Base-by-base conservation (phyloP, 2,888 invertebrate species). In the Noctua janthe region DNA sequence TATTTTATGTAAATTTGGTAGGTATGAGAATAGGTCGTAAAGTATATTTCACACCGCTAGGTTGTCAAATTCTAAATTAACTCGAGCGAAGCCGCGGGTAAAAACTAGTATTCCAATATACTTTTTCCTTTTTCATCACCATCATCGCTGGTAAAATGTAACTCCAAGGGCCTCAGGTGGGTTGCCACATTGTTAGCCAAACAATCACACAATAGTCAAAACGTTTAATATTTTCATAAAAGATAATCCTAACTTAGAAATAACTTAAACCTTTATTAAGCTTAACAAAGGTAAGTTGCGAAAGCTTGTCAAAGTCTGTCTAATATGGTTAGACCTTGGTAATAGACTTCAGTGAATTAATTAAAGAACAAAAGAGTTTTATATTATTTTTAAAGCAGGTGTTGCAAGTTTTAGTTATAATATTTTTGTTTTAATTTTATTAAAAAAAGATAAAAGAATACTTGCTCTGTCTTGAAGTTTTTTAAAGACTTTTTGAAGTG, bases 301-400 rank as follows among this genome's bases (percentile, higher is more conserved):
- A 73, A 64, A 39, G 51, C 70, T 70, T 56, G 43, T 73, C 71
- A 67, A 49, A 70, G 72, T 29, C 51, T 71, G 23, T 51, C 59
- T 67, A 59, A 81, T 62, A 72, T 15, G 39, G 20, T 62, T 81
- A 78, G 49, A 64, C 69, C 35, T 29, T 15, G 8, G 13, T 76
- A 59, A 71, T 59, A 59, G 49, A 64, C 69, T 66, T 76, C 15
- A 67, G 39, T 59, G 47, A 71, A 71, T 59, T 59, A 0, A 20
- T 54, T 54, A 29, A 35, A 71, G n/a, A 71, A 76, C 56, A 71
- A 81, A 81, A 51, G 64, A 35, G 13, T n/a, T 29, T 29, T 43
- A 39, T 70, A 23, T 56, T n/a, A 64, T 47, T 51, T 81, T 49
- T 39, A 54, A 51, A 62, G 51, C 11, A 49, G 20, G 15, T 74